phyloP scores from a whole-genome alignment of 2,113 vertebrate genomes.

The Tychaedon coryphoeus region DNA sequence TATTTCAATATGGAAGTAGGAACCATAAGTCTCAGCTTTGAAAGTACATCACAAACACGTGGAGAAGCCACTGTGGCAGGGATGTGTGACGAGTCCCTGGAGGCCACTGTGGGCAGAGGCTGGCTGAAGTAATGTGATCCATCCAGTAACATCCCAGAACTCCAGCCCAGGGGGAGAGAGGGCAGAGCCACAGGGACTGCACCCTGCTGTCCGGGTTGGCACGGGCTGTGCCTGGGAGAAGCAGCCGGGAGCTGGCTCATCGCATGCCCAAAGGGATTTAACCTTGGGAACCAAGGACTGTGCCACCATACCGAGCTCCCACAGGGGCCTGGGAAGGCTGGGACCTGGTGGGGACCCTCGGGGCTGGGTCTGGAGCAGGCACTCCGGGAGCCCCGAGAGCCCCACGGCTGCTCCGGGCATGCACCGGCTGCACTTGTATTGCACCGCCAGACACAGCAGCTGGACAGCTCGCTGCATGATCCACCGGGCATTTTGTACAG shows the following conservation, averaged over 20 bases:
- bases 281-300: fast-evolving
- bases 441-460: fast-evolving
- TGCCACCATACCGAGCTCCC: fast-evolving
- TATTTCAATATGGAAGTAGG: neutral
- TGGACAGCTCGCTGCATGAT: fast-evolving
- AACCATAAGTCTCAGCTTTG: neutral
- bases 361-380: fast-evolving
- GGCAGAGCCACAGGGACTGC: fast-evolving
- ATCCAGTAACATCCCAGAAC: fast-evolving
- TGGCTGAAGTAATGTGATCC: neutral
- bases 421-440: fast-evolving
- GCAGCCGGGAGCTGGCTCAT: neutral
- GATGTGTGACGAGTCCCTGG: fast-evolving
- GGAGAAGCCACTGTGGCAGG: neutral
- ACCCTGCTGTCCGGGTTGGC: fast-evolving
- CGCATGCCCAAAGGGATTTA: fast-evolving
- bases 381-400: fast-evolving
- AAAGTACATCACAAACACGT: neutral
- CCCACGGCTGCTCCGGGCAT: fast-evolving
- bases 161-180: fast-evolving
- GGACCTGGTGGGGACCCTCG: fast-evolving
- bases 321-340: fast-evolving
- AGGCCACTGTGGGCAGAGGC: neutral
- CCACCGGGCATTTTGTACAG: fast-evolving
- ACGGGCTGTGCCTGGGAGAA: neutral